These are phyloP conservation scores for Nephrocerus scutellatus DNA, from an alignment of 2,888 invertebrate species.

Conservation along the genomic window DNA sequence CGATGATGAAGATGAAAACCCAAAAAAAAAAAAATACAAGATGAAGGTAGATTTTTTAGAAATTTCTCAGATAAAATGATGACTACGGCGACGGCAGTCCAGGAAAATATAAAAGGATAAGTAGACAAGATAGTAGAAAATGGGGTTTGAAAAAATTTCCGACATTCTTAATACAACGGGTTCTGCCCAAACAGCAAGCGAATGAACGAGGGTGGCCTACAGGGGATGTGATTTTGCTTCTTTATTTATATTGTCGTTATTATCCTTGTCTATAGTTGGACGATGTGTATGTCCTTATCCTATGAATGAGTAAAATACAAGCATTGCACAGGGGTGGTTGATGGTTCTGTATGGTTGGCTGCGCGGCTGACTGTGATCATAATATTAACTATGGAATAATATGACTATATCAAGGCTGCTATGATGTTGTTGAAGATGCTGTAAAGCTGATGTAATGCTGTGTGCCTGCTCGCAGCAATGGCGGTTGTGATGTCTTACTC, in stretches of 20 bases:
- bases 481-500: constrained; percentile 22
- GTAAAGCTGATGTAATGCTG: constrained; percentile 4
- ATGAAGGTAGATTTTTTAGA: too few relatives aligned
- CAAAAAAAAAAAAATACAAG: constrained; percentile 10
- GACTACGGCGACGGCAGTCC: background rate
- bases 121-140: constrained; percentile 12
- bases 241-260: constrained; percentile 43
- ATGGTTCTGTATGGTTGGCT: constrained; percentile 27
- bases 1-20: background rate
- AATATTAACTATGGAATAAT: constrained; percentile 13
- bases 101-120: constrained; percentile 1
- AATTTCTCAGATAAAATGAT: background rate
- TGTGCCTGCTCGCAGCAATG: constrained; percentile 4
- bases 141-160: constrained; percentile 13
- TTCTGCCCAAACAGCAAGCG: too few relatives aligned
- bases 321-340: constrained; percentile 29
- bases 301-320: constrained; percentile 23
- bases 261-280: constrained; percentile 43
- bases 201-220: too few relatives aligned
- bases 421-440: too few relatives aligned
- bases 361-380: constrained; percentile 18
- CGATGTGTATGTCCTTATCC: constrained; percentile 25
- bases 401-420: constrained; percentile 15
- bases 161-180: constrained; percentile 17
- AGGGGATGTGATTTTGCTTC: too few relatives aligned